A percentile compares a stretch with the other conserved stretches of the same genome.
Evolutionary conservation across 2,797 vertebrate genomes (phyloP).

Genomic region (Adrianichthys oophorus): DNA sequence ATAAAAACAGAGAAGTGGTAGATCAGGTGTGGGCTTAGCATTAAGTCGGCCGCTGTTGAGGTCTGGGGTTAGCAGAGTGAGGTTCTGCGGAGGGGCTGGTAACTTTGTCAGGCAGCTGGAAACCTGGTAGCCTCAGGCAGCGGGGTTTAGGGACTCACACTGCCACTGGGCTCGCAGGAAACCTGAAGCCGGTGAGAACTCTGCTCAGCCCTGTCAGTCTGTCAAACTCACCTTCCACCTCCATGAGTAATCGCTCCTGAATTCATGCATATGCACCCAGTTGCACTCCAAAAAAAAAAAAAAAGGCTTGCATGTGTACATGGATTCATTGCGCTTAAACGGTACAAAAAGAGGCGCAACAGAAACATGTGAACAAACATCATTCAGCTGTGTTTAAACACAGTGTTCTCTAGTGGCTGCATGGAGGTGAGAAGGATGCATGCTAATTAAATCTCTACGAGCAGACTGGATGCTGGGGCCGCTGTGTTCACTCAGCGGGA

Average conservation of each 20-base stretch:
- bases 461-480: constrained; percentile 32
- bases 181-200: constrained; percentile 77
- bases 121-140: constrained; percentile 63
- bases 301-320: constrained; percentile 5
- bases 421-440: constrained; percentile 13
- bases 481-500: constrained; percentile 58
- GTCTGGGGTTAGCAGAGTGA: constrained; percentile 37
- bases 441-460: constrained; percentile 50
- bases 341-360: constrained; percentile 9
- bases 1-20: constrained; percentile 49
- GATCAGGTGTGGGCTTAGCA: constrained; percentile 66
- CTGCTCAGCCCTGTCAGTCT: constrained; percentile 43
- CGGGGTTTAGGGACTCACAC: constrained; percentile 48
- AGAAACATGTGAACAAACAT: constrained; percentile 5
- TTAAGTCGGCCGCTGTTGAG: constrained; percentile 25
- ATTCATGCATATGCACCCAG: constrained; percentile 4
- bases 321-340: not conserved
- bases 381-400: constrained; percentile 2
- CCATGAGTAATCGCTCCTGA: constrained; percentile 24
- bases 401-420: constrained; percentile 9
- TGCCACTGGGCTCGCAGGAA: constrained; percentile 60
- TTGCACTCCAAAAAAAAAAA: not conserved
- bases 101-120: constrained; percentile 64
- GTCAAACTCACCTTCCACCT: constrained; percentile 56
- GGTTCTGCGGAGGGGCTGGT: constrained; percentile 30